Conservation (phyloP, 2,888 invertebrate species). For the Clepsis dumicolana region DNA sequence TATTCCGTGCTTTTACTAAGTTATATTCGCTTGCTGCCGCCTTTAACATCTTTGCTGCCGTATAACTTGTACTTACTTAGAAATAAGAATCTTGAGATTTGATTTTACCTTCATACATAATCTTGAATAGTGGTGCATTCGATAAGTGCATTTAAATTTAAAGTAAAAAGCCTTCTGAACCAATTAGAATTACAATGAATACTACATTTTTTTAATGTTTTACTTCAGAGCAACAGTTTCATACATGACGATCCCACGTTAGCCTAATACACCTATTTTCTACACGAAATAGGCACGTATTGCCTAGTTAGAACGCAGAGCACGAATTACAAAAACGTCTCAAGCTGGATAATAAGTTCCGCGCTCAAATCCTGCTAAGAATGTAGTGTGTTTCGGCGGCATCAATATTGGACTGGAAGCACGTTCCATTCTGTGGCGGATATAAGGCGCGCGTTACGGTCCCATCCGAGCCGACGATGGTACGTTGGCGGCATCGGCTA, state of each 20-base stretch:
- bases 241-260: background rate
- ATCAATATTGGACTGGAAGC: constrained; percentile 72
- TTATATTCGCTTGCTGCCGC: constrained; percentile 48
- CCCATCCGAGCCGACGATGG: constrained; percentile 73
- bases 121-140: too few species aligned
- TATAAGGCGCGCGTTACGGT: constrained; percentile 73
- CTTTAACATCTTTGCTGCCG: too few species aligned
- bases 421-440: constrained; percentile 79
- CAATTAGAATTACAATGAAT: too few species aligned
- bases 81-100: too few species aligned
- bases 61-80: too few species aligned
- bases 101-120: too few species aligned
- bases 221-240: background rate
- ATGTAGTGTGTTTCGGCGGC: constrained; percentile 48
- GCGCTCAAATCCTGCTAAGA: constrained; percentile 29
- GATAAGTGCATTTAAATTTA: too few species aligned
- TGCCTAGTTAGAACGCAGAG: constrained; percentile 7
- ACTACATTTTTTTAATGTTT: too few species aligned
- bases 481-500: constrained; percentile 72
- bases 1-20: too few species aligned
- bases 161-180: too few species aligned
- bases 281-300: constrained; percentile 1
- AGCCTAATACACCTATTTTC: background rate
- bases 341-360: constrained; percentile 17
- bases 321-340: constrained; percentile 16